Evolutionary conservation across 2,797 vertebrate species (phyloP).

Genomic region (Aythya fuligula): DNA sequence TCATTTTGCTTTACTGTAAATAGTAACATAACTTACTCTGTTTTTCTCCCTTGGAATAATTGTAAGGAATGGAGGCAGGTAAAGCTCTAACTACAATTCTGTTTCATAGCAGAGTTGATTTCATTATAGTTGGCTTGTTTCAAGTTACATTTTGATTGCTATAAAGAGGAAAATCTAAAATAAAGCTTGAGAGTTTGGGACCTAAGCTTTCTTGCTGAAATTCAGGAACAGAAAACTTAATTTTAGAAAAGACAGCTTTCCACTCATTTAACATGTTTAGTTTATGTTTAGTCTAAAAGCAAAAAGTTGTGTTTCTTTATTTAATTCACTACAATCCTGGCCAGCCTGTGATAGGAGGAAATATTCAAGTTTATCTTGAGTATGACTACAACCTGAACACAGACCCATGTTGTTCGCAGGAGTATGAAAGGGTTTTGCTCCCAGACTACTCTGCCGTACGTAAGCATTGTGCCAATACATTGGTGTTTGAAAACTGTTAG

Average conservation of each 20-base stretch:
- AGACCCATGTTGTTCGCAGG: neutral
- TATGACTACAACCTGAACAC: neutral
- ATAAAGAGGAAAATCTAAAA: neutral
- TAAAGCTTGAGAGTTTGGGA: neutral
- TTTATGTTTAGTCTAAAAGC: neutral
- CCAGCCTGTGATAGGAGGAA: neutral
- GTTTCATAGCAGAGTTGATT: neutral
- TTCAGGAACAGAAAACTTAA: neutral
- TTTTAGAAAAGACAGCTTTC: neutral
- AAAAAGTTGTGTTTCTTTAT: neutral
- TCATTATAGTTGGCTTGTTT: neutral
- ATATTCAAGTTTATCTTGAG: neutral
- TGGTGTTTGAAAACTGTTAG: neutral
- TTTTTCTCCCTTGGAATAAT: conserved; percentile 16
- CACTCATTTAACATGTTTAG: neutral
- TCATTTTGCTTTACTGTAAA: conserved; percentile 45
- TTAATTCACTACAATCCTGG: neutral
- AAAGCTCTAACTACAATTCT: neutral
- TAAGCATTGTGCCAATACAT: neutral
- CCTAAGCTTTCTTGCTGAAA: neutral
- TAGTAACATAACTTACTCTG: conserved; percentile 22
- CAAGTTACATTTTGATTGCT: neutral
- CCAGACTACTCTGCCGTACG: neutral
- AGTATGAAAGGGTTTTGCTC: neutral
- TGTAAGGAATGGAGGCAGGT: neutral